These are phyloP conservation scores for Linyphia triangularis DNA, from an alignment of 2,888 invertebrate genomes.

Conservation along the genomic window DNA sequence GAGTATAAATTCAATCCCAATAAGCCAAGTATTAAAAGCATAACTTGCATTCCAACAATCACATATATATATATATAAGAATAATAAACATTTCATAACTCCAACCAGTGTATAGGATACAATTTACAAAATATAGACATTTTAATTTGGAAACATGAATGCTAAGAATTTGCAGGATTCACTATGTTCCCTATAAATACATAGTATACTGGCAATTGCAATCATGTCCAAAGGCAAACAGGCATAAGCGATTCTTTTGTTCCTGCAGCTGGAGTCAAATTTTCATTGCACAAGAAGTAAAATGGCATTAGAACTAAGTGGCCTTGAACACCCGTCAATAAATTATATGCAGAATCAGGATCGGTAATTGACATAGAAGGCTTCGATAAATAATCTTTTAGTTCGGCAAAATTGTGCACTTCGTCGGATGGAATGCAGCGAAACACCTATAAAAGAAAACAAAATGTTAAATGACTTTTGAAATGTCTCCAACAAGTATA, in stretches of 20 bases:
- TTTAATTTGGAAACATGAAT: neutral
- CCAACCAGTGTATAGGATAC: conserved; percentile 23
- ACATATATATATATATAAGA: neutral
- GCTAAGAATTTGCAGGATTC: neutral
- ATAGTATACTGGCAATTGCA: neutral
- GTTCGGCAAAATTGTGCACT: conserved; percentile 87
- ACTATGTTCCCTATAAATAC: neutral
- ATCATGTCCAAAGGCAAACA: conserved; percentile 91
- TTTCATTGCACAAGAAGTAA: conserved; percentile 92
- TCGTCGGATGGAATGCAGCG: conserved; percentile 92
- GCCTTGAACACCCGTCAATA: conserved; percentile 88
- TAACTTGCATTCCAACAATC: neutral
- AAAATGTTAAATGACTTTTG: too few relatives aligned
- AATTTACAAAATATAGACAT: conserved; percentile 4
- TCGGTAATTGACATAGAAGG: conserved; percentile 87
- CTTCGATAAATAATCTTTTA: conserved; percentile 88
- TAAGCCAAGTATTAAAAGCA: neutral
- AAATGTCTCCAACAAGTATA: too few relatives aligned
- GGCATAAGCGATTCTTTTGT: conserved; percentile 96
- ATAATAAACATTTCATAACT: conserved; percentile 15
- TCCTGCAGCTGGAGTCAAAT: conserved; percentile 88
- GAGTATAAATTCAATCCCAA: neutral
- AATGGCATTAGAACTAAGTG: conserved; percentile 93
- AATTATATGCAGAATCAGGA: conserved; percentile 84
- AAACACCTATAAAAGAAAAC: conserved; percentile 87